Evolutionary conservation across 2,888 invertebrate species (phyloP), one percentile per base, ranked within the genome.

Genomic region (Sympetrum striolatum): DNA sequence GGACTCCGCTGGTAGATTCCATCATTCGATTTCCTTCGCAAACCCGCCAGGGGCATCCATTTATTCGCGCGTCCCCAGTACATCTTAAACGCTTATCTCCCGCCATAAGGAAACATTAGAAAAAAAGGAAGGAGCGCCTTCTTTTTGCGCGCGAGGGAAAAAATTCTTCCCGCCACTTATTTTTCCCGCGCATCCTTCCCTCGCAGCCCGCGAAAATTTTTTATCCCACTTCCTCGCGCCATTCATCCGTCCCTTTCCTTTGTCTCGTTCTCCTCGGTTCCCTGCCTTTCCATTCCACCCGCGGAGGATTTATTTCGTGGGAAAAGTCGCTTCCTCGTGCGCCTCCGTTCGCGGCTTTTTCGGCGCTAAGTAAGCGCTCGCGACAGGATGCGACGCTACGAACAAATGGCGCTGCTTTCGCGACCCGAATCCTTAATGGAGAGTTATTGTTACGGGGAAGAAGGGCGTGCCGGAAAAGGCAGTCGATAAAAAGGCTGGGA

Each of bases 361-460:
- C 73, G 73, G 31, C 31, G 82, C 82, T 35, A 53, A 58, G 60
- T 31, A 22, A 58, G 58, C 15, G 82, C 37, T 8, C 53, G 58
- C 37, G 37, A 35, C 53, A 35, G 58, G 37, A 58, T 35, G 82
- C 31, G 58, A 35, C 53, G 2, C n/a, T 37, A 64, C 86, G 64
- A 64, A 86, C 64, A 64, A 86, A 86, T 60, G 86, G 37, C 64
- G 86, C n/a, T 60, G 64, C 86, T 12, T 18, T 53, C 86, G 86
- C 86, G 86, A 86, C 86, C 86, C 86, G 86, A 86, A 86, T 86
- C 86, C 58, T 60, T 86, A 86, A 86, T 86, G 86, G 86, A 86
- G 86, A 86, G 86, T 64, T 86, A 86, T 86, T 86, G 86, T 86
- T 39, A 60, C 48, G 53, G 53, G 37, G 39, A 53, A 35, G 58